Base-by-base conservation (phyloP, 2,113 vertebrate genomes). In the Stictonetta naevosa region DNA sequence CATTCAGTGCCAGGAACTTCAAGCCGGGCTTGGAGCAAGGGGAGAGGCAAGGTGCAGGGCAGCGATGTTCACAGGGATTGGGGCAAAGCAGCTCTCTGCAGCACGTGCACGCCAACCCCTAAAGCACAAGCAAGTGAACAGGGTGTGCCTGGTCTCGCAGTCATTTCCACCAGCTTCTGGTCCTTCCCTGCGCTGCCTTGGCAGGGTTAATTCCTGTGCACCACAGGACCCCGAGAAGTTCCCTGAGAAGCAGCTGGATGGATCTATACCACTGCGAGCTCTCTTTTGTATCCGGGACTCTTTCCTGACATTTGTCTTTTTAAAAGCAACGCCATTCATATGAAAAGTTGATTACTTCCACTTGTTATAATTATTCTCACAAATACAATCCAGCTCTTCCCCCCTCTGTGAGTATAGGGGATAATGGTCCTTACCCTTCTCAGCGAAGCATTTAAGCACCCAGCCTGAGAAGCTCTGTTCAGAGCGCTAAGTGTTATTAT, bases 271-370 rank as follows among this genome's bases (percentile, higher is more conserved):
- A 59, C 88, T 63, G 44, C 2, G 60, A 67, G 60, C 13, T 46
- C 85, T 66, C 92, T 63, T 93, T 90, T 92, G 80, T 62, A 48
- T 29, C 53, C 15, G 73, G 63, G 55, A 21, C 86, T 87, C 71
- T 58, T 77, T 76, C 83, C 72, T 6, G 28, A 34, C 38, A 1
- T 86, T 81, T 60, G 76, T 58, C 90, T 92, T 84, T 92, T 93
- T 88, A 96, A 96, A 96, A 93, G 93, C 73, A 95, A 40, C 42
- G 2, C 83, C 90, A 40, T 88, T 94, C 73, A 46, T 28, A 68
- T 0, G 38, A 90, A 36, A 83, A 96, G 90, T 81, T 96, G 93
- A 96, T 96, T 90, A 95, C 95, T 83, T 81, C 73, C 88, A 86
- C 95, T 96, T 17, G 52, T 94, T 80, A 26, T 90, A 96, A 97